These are phyloP conservation scores for Saccostrea cuccullata DNA, from an alignment of 1,140 invertebrate species.

Conservation along the genomic window DNA sequence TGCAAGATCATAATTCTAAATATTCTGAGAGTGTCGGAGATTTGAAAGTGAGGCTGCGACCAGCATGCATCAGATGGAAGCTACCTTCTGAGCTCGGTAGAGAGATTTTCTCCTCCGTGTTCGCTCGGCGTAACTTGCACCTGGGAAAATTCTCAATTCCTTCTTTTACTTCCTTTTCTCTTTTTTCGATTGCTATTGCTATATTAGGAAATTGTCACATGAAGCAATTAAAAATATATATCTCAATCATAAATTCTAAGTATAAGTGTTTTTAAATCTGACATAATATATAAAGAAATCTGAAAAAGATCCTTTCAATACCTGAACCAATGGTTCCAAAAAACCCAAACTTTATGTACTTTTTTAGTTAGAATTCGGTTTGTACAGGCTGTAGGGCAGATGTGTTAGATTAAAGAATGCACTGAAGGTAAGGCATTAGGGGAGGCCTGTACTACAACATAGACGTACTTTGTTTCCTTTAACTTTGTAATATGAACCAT, in stretches of 20 bases:
- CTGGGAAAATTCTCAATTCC: conserved; percentile 75
- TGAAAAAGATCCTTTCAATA: neutral
- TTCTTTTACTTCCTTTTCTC: conserved; percentile 54
- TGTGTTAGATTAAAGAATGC: too few species aligned
- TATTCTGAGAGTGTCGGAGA: neutral
- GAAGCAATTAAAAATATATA: neutral
- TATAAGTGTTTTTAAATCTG: neutral
- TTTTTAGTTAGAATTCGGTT: too few species aligned
- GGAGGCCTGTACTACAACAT: too few species aligned
- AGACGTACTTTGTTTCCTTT: too few species aligned
- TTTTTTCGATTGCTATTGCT: conserved; percentile 63
- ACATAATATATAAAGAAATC: neutral
- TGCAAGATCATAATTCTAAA: neutral
- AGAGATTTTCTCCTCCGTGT: conserved; percentile 64
- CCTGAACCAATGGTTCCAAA: too few species aligned
- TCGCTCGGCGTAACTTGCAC: conserved; percentile 58
- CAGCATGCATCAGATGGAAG: neutral
- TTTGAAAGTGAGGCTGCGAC: neutral
- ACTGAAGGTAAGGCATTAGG: too few species aligned
- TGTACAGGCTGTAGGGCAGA: too few species aligned
- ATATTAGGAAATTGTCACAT: conserved; percentile 28
- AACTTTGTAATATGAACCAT: too few species aligned
- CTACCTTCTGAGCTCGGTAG: conserved; percentile 64
- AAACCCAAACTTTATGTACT: too few species aligned
- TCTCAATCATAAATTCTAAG: neutral